Evolutionary conservation across 2,797 vertebrate species (phyloP).

Genomic region (Adrianichthys oophorus): DNA sequence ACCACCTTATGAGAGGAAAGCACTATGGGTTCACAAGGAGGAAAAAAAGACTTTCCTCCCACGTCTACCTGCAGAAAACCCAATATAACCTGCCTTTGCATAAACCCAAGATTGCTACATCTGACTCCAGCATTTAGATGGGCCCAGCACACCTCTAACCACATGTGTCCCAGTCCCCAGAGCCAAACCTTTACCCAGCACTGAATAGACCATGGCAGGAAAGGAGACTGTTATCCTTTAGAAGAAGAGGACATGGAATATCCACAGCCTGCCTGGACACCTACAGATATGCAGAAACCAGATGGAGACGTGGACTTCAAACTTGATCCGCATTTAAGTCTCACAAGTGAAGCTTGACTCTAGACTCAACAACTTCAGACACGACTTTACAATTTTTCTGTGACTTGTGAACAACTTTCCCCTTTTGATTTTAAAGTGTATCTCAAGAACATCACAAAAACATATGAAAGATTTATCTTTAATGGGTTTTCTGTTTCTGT

Average conservation of each 20-base stretch:
- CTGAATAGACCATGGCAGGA: slow-evolving; percentile 55
- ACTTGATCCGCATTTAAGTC: too few relatives aligned
- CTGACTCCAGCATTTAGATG: slow-evolving; percentile 48
- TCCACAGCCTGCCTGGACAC: slow-evolving; percentile 56
- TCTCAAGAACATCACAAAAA: too few relatives aligned
- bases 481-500: too few relatives aligned
- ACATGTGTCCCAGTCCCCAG: slow-evolving; percentile 28
- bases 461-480: too few relatives aligned
- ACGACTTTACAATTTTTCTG: too few relatives aligned
- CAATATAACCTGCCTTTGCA: slow-evolving; percentile 36
- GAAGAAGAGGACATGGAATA: slow-evolving; percentile 37
- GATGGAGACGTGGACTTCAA: too few relatives aligned
- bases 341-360: too few relatives aligned
- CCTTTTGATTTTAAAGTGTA: too few relatives aligned
- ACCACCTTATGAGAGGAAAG: too few relatives aligned
- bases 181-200: slow-evolving; percentile 43
- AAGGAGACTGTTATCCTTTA: slow-evolving; percentile 65
- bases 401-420: too few relatives aligned
- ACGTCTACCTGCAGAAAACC: slow-evolving; percentile 49
- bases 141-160: slow-evolving; percentile 38
- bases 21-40: slow-evolving; percentile 1
- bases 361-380: too few relatives aligned
- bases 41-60: slow-evolving; percentile 49
- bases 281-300: slow-evolving; percentile 11
- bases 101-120: slow-evolving; percentile 24